Percentiles rank a stretch among this genome's conserved stretches.
phyloP scores from a whole-genome alignment of 1,140 invertebrate genomes.

The Lucilia cuprina region DNA sequence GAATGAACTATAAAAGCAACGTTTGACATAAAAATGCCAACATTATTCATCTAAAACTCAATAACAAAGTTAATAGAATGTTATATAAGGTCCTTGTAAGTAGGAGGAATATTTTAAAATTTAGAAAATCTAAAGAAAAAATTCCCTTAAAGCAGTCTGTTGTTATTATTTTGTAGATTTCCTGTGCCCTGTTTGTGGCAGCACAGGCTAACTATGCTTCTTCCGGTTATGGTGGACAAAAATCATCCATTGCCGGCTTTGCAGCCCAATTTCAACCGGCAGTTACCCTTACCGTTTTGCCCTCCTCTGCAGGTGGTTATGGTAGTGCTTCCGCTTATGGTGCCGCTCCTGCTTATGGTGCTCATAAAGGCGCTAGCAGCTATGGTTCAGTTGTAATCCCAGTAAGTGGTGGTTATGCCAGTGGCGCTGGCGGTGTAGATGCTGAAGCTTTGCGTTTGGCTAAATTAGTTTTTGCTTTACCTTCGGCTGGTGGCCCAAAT shows the following conservation, averaged over 20 bases:
- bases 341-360: constrained; percentile 7
- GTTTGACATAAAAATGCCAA: neutral
- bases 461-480: constrained; percentile 47
- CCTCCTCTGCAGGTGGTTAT: neutral
- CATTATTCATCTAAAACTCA: neutral
- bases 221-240: constrained; percentile 28
- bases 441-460: constrained; percentile 50
- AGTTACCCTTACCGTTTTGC: constrained; percentile 39
- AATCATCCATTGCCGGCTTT: neutral
- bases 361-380: constrained; percentile 30
- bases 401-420: neutral
- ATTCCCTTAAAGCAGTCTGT: neutral
- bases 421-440: constrained; percentile 41
- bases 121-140: neutral
- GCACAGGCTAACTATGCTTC: constrained; percentile 49
- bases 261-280: constrained; percentile 21
- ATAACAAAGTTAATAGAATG: neutral
- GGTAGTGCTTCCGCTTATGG: constrained; percentile 31
- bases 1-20: constrained; percentile 18
- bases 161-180: constrained; percentile 38
- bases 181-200: constrained; percentile 46
- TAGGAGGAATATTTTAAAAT: neutral
- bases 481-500: constrained; percentile 47
- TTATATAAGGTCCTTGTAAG: constrained; percentile 37
- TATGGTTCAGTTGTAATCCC: neutral